Percentiles rank a stretch among this genome's conserved stretches.
phyloP scores from a whole-genome alignment of 2,797 vertebrate species.

The Sorex maritimensis region DNA sequence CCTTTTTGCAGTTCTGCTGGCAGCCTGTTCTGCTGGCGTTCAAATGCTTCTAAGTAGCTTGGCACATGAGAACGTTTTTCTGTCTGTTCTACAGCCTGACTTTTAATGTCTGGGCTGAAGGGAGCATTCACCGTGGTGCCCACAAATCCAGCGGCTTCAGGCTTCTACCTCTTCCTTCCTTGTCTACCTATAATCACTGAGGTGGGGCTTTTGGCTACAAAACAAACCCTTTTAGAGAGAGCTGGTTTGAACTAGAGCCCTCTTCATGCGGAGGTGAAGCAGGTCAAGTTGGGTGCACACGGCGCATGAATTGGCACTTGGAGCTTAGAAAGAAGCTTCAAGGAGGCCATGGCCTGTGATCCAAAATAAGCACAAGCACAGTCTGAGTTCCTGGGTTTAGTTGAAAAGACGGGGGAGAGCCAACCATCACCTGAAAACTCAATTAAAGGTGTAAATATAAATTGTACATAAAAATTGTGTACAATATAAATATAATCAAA shows the following conservation, averaged over 20 bases:
- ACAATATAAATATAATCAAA: no score
- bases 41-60: slow-evolving; percentile 77
- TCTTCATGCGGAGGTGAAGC: background rate
- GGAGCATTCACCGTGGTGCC: slow-evolving; percentile 58
- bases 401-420: slow-evolving; percentile 36
- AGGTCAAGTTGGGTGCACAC: background rate
- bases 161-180: background rate
- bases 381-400: slow-evolving; percentile 18
- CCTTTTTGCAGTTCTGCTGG: slow-evolving; percentile 56
- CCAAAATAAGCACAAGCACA: slow-evolving; percentile 56
- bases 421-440: slow-evolving; percentile 2
- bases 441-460: background rate
- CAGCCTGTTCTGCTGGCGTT: slow-evolving; percentile 30
- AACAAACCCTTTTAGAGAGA: background rate
- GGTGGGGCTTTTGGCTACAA: slow-evolving; percentile 39
- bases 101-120: slow-evolving; percentile 72
- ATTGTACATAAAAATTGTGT: no score
- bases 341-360: background rate
- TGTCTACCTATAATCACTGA: slow-evolving; percentile 42
- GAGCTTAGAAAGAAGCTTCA: slow-evolving; percentile 1
- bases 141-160: background rate
- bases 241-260: slow-evolving; percentile 34
- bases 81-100: slow-evolving; percentile 67
- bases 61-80: slow-evolving; percentile 60
- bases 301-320: background rate